Percentiles rank a stretch among this genome's conserved stretches.
phyloP scores from a whole-genome alignment of 1,140 invertebrate genomes.

The Drosophila micromelanica region DNA sequence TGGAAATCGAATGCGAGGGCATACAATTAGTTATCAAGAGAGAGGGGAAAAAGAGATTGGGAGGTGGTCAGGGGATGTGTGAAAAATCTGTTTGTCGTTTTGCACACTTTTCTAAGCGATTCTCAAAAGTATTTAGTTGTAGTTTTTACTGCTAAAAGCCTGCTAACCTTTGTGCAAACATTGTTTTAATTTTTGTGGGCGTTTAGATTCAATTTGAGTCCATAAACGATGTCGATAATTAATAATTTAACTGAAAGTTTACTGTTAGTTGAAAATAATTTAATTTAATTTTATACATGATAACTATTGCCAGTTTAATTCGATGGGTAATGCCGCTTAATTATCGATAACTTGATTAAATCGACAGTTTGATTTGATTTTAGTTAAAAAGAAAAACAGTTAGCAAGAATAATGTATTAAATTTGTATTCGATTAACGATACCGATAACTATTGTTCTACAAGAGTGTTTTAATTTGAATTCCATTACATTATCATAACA shows the following conservation, averaged over 20 bases:
- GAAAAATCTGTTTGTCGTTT: slow-evolving; percentile 7
- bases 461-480: too few relatives aligned
- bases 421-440: background rate
- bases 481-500: too few relatives aligned
- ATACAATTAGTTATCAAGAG: background rate
- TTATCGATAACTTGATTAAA: too few relatives aligned
- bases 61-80: background rate
- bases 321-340: too few relatives aligned
- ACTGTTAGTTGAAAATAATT: background rate
- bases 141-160: background rate
- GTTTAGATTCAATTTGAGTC: background rate
- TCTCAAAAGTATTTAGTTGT: slow-evolving; percentile 17
- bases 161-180: slow-evolving; percentile 13
- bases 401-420: too few relatives aligned
- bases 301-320: too few relatives aligned
- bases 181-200: too few relatives aligned
- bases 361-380: too few relatives aligned
- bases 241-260: background rate
- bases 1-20: background rate
- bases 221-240: background rate
- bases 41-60: background rate
- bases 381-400: too few relatives aligned
- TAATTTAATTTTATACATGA: background rate
- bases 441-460: background rate
- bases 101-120: slow-evolving; percentile 14